Evolutionary conservation across 2,888 invertebrate genomes (phyloP).

Genomic region (Pelosia muscerda): DNA sequence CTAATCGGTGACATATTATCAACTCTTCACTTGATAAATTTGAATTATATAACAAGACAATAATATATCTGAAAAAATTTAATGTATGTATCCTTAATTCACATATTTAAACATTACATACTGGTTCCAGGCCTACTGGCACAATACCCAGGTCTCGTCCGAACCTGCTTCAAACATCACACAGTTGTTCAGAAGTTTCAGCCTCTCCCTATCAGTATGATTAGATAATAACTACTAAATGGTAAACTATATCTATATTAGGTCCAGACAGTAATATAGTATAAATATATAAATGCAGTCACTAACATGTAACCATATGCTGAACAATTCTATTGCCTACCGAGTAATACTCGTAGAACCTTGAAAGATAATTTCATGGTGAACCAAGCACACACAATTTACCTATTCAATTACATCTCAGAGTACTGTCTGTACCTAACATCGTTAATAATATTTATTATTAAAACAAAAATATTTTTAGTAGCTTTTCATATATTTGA

Average conservation of each 20-base stretch:
- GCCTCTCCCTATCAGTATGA: conserved; percentile 65
- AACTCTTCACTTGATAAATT: conserved; percentile 81
- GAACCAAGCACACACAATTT: conserved; percentile 58
- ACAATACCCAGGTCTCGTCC: conserved; percentile 67
- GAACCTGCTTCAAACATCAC: conserved; percentile 70
- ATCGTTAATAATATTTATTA: conserved; percentile 59
- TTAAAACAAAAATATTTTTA: conserved; percentile 61
- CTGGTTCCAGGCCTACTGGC: conserved; percentile 82
- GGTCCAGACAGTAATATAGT: conserved; percentile 70
- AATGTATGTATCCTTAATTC: conserved; percentile 85
- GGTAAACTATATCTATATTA: conserved; percentile 70
- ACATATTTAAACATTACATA: conserved; percentile 80
- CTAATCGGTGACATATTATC: conserved; percentile 73
- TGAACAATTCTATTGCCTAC: conserved; percentile 37
- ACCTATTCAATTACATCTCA: conserved; percentile 72
- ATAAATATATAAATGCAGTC: conserved; percentile 53
- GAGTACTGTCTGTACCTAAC: conserved; percentile 74
- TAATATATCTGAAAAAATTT: conserved; percentile 87
- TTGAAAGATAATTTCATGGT: conserved; percentile 61
- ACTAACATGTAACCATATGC: conserved; percentile 35
- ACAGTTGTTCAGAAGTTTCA: conserved; percentile 75
- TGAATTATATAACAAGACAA: conserved; percentile 87
- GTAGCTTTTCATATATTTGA: conserved; percentile 63
- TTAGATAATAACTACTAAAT: conserved; percentile 66
- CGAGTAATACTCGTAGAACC: conserved; percentile 49